Evolutionary conservation across 1,140 invertebrate species (phyloP).

Genomic region (Drosophila obscura): DNA sequence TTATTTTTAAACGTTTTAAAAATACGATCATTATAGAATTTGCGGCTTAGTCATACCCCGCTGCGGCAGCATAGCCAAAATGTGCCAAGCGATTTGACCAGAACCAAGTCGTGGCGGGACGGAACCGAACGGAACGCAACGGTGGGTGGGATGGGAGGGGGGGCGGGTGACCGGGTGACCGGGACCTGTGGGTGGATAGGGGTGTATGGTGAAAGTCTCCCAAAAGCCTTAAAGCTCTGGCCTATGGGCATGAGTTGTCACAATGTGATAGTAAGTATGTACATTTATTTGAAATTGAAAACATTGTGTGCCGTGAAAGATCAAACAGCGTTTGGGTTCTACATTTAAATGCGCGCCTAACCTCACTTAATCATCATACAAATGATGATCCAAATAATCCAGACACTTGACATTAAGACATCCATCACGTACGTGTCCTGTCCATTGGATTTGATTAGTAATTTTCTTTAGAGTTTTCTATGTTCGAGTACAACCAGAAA

Average conservation of each 20-base stretch:
- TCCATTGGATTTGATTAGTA: no score
- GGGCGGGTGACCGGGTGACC: no score
- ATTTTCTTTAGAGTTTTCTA: no score
- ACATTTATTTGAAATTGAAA: slow-evolving; percentile 9
- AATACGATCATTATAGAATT: slow-evolving; percentile 78
- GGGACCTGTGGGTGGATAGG: not conserved
- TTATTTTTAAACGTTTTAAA: slow-evolving; percentile 82
- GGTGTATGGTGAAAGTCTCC: slow-evolving; percentile 12
- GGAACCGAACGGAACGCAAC: slow-evolving; percentile 10
- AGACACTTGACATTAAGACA: no score
- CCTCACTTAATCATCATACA: slow-evolving; percentile 5
- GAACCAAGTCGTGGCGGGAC: slow-evolving; percentile 2
- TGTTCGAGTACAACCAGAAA: no score
- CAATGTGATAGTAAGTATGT: slow-evolving; percentile 3
- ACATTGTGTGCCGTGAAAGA: slow-evolving; percentile 17
- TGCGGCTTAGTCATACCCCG: slow-evolving; percentile 73
- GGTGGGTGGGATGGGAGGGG: no score
- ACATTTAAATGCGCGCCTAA: slow-evolving; percentile 7
- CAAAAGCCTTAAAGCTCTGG: slow-evolving; percentile 28
- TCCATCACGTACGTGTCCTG: no score
- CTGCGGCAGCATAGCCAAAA: slow-evolving; percentile 30
- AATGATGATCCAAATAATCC: not conserved
- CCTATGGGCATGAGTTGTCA: slow-evolving; percentile 24
- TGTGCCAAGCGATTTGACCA: slow-evolving; percentile 66
- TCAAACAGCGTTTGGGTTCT: slow-evolving; percentile 21